Evolutionary conservation across 2,888 invertebrate genomes (phyloP).

Genomic region (Euspilapteryx auroguttella): DNA sequence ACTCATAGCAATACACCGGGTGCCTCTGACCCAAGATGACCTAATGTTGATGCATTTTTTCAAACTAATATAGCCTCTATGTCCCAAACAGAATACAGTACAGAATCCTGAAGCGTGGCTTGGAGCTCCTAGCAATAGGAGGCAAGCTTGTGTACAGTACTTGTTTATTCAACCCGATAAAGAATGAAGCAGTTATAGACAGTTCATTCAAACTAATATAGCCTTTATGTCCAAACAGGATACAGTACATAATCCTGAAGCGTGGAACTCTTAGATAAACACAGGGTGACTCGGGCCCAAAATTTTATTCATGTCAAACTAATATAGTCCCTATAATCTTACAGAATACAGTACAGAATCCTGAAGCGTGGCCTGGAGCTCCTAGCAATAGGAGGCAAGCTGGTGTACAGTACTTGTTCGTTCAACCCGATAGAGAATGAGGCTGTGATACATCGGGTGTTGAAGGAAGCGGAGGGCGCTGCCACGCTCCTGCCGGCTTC

Average conservation of each 20-base stretch:
- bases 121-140: constrained; percentile 82
- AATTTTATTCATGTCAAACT: no score
- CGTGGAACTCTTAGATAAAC: no score
- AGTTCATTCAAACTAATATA: no score
- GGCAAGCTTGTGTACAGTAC: constrained; percentile 97
- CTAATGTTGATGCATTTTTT: no score
- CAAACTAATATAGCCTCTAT: no score
- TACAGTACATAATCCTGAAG: no score
- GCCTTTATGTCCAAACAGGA: no score
- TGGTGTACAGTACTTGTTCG: constrained; percentile 98
- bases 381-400: constrained; percentile 79
- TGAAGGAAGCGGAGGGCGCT: constrained; percentile 74
- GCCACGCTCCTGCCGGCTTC: no score
- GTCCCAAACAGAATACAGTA: constrained; percentile 71
- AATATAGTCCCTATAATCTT: no score
- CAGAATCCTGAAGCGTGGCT: constrained; percentile 84
- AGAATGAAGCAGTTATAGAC: constrained; percentile 95
- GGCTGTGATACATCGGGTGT: constrained; percentile 79
- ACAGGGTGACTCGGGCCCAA: no score
- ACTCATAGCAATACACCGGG: no score
- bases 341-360: constrained; percentile 83
- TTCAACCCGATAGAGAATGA: constrained; percentile 97
- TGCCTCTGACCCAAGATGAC: no score
- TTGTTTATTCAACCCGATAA: constrained; percentile 95
- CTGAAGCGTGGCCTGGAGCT: constrained; percentile 87